phyloP scores from a whole-genome alignment of 92 coral and sea anemone species.

The Metridium senile region DNA sequence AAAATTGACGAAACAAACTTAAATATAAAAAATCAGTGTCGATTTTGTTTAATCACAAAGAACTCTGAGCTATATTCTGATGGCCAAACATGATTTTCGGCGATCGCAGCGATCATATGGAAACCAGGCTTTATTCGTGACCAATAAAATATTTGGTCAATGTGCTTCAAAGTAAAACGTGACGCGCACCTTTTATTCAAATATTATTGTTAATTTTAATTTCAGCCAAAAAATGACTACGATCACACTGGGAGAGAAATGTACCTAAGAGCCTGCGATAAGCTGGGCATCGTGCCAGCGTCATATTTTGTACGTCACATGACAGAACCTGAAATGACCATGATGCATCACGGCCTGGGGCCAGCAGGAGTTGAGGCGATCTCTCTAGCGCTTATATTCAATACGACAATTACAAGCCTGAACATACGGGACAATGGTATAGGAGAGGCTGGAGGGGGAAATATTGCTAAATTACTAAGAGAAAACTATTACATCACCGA shows the following conservation, averaged over 20 bases:
- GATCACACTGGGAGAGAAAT: slow-evolving; percentile 79
- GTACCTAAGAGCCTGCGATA: slow-evolving; percentile 80
- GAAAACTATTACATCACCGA: slow-evolving; percentile 87
- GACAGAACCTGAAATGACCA: slow-evolving; percentile 75
- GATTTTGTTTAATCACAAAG: too few species aligned
- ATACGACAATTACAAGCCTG: slow-evolving; percentile 74
- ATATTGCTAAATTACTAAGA: slow-evolving; percentile 72
- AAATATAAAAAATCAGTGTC: too few species aligned
- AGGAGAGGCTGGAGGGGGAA: slow-evolving; percentile 83
- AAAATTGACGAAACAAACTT: too few species aligned
- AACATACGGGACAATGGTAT: slow-evolving; percentile 90
- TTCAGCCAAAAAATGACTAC: slow-evolving; percentile 66
- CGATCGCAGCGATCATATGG: too few species aligned
- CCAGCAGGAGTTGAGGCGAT: slow-evolving; percentile 82
- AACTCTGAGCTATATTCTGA: too few species aligned
- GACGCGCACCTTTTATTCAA: too few species aligned
- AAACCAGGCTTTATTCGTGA: too few species aligned
- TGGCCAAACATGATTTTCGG: too few species aligned
- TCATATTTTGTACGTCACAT: slow-evolving; percentile 90
- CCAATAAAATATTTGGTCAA: too few species aligned
- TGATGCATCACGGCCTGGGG: slow-evolving; percentile 92
- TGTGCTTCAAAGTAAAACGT: too few species aligned
- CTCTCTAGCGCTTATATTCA: slow-evolving; percentile 69
- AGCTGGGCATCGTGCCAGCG: slow-evolving; percentile 87
- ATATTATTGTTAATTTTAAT: too few species aligned